Conservation (phyloP, 2,888 invertebrate genomes). For the Orthosia gothica region DNA sequence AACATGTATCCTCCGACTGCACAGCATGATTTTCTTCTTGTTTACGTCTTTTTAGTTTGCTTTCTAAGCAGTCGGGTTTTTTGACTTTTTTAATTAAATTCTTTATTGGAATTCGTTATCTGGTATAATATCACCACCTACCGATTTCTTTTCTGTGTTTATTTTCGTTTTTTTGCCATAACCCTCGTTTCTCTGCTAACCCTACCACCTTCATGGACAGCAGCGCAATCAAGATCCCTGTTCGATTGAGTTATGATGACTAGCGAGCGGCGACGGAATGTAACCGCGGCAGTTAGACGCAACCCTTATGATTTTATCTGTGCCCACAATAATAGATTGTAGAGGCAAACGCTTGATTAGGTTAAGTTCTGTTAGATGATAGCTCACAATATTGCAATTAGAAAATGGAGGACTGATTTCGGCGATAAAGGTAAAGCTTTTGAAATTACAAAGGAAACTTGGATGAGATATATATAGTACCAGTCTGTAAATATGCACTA, state of each 20-base stretch:
- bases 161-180: neutral
- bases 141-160: too few species aligned
- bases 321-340: conserved; percentile 62
- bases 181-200: conserved; percentile 30
- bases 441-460: neutral
- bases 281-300: conserved; percentile 49
- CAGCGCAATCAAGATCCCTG: conserved; percentile 78
- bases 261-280: conserved; percentile 69
- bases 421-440: neutral
- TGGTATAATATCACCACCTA: too few species aligned
- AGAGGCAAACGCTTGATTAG: conserved; percentile 45
- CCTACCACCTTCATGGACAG: conserved; percentile 57
- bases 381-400: conserved; percentile 6
- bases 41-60: too few species aligned
- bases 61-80: too few species aligned
- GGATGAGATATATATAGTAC: neutral
- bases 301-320: conserved; percentile 67
- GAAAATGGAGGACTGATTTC: conserved; percentile 1
- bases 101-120: too few species aligned
- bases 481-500: neutral
- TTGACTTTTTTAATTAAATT: too few species aligned
- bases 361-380: conserved; percentile 4
- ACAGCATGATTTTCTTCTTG: too few species aligned
- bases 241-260: conserved; percentile 79
- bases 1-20: too few species aligned